A percentile compares a stretch with the other conserved stretches of the same genome.
These are phyloP conservation scores for Rhegmatorhina hoffmannsi DNA, from an alignment of 2,113 vertebrate species.

Conservation along the genomic window DNA sequence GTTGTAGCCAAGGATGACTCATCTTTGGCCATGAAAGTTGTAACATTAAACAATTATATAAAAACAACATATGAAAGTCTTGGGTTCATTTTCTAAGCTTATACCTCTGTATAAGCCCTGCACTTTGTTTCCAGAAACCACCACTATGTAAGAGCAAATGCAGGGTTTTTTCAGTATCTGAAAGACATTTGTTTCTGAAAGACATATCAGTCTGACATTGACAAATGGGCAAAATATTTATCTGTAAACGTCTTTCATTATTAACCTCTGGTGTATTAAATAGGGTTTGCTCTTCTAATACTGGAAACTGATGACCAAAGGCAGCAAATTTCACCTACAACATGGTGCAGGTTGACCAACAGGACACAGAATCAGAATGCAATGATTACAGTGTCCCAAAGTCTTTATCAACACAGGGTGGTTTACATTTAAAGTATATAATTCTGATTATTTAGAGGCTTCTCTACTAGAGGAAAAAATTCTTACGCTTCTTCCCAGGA, in stretches of 20 bases:
- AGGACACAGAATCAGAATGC: background rate
- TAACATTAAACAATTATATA: background rate
- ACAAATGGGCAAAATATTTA: background rate
- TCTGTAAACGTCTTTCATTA: background rate
- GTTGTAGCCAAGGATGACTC: background rate
- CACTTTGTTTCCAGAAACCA: background rate
- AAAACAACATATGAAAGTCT: background rate
- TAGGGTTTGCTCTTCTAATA: background rate
- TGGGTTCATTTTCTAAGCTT: background rate
- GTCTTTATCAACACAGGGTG: background rate
- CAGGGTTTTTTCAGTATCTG: background rate
- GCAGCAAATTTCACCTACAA: background rate
- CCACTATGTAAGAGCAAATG: background rate
- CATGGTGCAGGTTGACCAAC: background rate
- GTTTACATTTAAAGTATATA: background rate
- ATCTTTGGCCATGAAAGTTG: background rate
- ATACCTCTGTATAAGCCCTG: background rate
- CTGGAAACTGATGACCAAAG: background rate
- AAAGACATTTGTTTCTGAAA: background rate
- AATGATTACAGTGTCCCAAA: background rate
- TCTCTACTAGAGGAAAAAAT: background rate
- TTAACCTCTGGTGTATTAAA: background rate
- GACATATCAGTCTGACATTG: background rate
- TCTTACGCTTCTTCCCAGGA: background rate
- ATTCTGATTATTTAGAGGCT: background rate